Percentiles rank a stretch among this genome's conserved stretches.
phyloP scores from a whole-genome alignment of 2,113 vertebrate genomes.

The Myrmecobius fasciatus region DNA sequence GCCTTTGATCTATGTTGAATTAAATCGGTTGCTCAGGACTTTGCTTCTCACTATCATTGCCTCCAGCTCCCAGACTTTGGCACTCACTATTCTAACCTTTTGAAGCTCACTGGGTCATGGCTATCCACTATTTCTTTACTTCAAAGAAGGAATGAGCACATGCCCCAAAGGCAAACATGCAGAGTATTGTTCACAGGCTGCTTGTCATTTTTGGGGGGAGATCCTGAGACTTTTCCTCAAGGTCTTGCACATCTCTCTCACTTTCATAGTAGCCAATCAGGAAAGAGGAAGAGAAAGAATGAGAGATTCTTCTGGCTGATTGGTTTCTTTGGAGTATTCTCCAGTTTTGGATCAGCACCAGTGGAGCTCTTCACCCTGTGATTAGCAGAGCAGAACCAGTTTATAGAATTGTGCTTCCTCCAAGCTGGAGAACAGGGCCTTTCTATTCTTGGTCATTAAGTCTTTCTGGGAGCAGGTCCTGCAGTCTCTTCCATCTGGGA shows the following conservation, averaged over 20 bases:
- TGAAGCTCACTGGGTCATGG: neutral
- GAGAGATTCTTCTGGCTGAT: neutral
- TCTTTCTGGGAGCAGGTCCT: neutral
- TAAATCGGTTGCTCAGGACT: neutral
- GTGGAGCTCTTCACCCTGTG: neutral
- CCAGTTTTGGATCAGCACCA: neutral
- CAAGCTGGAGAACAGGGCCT: neutral
- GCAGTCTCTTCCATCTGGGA: neutral
- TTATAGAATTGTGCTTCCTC: neutral
- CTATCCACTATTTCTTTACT: neutral
- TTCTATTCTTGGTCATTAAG: neutral
- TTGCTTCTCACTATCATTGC: neutral
- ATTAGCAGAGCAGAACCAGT: neutral
- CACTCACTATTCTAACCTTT: neutral
- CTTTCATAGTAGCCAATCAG: neutral
- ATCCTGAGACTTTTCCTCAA: neutral
- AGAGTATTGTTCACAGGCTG: neutral
- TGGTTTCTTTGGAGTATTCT: neutral
- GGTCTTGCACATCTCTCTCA: neutral
- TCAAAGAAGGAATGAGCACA: neutral
- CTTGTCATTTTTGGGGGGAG: neutral
- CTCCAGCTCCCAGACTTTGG: neutral
- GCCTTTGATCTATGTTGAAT: neutral
- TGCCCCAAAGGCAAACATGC: neutral
- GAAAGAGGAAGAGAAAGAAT: neutral